These are phyloP conservation scores for Timema cristinae DNA, from an alignment of 2,888 invertebrate species.

Conservation along the genomic window DNA sequence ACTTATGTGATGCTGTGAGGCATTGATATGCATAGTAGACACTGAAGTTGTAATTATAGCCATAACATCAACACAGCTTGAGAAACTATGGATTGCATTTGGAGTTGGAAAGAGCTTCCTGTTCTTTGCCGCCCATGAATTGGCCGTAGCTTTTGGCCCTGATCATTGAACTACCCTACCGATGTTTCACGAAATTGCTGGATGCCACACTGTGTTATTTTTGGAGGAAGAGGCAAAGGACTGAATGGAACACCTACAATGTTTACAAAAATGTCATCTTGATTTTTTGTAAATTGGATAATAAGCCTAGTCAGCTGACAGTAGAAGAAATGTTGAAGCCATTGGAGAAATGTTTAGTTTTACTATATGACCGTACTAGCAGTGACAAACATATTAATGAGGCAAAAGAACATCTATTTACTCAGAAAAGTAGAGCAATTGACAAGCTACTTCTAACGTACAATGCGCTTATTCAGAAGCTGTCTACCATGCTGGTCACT, in stretches of 20 bases:
- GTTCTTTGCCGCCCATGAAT: background rate
- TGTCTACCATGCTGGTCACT: background rate
- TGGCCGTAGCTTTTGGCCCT: background rate
- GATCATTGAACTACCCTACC: slow-evolving; percentile 5
- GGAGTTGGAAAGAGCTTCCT: background rate
- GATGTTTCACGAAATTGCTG: background rate
- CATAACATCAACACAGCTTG: too few species aligned
- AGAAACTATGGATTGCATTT: too few species aligned
- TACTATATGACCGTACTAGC: background rate
- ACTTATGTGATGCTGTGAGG: background rate
- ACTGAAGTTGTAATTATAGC: too few species aligned
- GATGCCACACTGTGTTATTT: background rate
- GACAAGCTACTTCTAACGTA: background rate
- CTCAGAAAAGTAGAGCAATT: slow-evolving; percentile 2
- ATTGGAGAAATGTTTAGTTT: background rate
- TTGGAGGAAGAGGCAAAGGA: slow-evolving; percentile 10
- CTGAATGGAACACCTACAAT: background rate
- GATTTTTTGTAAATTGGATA: background rate
- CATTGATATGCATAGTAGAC: background rate
- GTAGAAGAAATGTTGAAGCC: background rate
- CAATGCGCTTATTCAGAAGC: background rate
- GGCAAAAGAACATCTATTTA: background rate
- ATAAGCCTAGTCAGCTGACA: background rate
- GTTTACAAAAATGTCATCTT: background rate
- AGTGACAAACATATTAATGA: background rate